These are phyloP conservation scores for Trachemys scripta DNA, from an alignment of 2,113 vertebrate species.

Conservation along the genomic window DNA sequence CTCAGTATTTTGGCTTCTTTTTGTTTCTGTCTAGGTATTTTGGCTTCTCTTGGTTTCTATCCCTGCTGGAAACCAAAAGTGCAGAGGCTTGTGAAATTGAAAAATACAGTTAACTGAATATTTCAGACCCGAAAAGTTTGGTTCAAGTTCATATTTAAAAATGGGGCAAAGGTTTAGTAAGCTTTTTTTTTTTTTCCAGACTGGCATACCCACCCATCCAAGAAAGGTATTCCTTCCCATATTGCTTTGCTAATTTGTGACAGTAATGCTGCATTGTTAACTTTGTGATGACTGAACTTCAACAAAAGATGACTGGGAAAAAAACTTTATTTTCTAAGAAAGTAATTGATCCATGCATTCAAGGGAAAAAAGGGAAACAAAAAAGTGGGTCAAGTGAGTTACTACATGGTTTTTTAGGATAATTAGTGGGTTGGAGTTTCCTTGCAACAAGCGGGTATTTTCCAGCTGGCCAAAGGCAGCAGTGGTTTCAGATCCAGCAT, in stretches of 20 bases:
- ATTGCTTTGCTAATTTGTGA: not conserved
- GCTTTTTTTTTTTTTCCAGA: not conserved
- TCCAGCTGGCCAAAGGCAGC: conserved; percentile 74
- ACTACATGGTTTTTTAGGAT: conserved; percentile 55
- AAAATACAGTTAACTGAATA: conserved; percentile 32
- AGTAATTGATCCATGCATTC: conserved; percentile 49
- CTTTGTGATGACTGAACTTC: conserved; percentile 4
- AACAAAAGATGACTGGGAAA: not conserved
- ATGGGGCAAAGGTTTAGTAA: not conserved
- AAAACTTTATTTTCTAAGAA: conserved; percentile 51
- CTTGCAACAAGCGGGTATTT: conserved; percentile 57
- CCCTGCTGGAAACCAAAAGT: conserved; percentile 55
- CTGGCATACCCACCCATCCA: not conserved
- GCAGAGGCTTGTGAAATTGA: conserved; percentile 45
- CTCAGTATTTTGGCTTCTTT: conserved; percentile 69
- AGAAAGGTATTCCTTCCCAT: not conserved
- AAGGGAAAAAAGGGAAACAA: not conserved
- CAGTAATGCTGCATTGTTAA: not conserved
- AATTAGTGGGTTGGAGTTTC: conserved; percentile 63
- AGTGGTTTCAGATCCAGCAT: conserved; percentile 72
- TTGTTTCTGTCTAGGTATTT: conserved; percentile 73
- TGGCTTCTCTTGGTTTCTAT: conserved; percentile 65
- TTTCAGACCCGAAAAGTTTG: conserved; percentile 19
- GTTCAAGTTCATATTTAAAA: conserved; percentile 8
- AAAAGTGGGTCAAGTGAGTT: conserved; percentile 62